Conservation (phyloP, 2,113 vertebrate genomes). For the Anolis carolinensis region DNA sequence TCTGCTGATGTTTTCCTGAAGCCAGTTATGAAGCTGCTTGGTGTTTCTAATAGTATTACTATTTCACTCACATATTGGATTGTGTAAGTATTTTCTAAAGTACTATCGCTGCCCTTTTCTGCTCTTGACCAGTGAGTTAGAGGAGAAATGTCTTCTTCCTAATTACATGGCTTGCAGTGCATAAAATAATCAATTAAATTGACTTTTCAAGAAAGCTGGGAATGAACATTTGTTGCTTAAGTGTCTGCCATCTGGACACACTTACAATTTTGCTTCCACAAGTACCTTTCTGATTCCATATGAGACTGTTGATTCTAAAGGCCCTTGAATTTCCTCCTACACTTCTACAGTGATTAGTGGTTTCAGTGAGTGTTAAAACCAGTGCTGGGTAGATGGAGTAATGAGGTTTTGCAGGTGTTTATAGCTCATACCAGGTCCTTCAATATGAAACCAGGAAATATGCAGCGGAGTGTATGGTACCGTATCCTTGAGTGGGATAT, state of each 20-base stretch:
- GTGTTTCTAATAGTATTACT: not conserved
- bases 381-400: not conserved
- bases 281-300: not conserved
- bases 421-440: not conserved
- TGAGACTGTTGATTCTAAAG: constrained; percentile 12
- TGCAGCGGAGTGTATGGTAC: not conserved
- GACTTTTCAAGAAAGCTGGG: not conserved
- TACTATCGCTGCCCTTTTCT: not conserved
- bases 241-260: fast-evolving
- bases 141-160: not conserved
- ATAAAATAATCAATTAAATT: not conserved
- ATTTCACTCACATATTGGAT: not conserved
- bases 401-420: not conserved
- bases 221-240: fast-evolving
- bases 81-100: not conserved
- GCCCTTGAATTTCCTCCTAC: not conserved
- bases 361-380: constrained; percentile 12
- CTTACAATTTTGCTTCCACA: not conserved
- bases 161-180: not conserved
- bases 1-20: not conserved
- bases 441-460: not conserved
- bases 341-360: fast-evolving
- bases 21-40: not conserved
- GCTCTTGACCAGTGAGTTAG: not conserved
- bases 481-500: too few species aligned